Evolutionary conservation across 2,888 invertebrate genomes (phyloP).

Genomic region (Odiellus spinosus): DNA sequence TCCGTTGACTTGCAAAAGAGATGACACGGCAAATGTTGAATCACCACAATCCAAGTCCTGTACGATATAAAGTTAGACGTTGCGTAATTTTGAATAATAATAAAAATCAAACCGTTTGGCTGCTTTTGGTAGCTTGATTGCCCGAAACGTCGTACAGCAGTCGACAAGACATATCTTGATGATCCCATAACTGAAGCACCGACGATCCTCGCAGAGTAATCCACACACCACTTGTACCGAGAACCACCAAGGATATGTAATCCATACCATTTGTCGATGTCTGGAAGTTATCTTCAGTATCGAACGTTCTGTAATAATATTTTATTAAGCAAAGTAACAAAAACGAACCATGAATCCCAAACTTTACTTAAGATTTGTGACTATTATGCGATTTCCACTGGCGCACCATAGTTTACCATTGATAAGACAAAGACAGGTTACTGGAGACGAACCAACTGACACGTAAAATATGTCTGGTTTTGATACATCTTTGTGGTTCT

Average conservation of each 20-base stretch:
- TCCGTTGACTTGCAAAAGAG: slow-evolving; percentile 29
- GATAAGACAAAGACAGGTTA: slow-evolving; percentile 30
- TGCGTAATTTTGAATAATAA: too few relatives aligned
- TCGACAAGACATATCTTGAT: slow-evolving; percentile 30
- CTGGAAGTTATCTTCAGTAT: slow-evolving; percentile 31
- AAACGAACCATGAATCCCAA: background rate
- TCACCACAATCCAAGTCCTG: too few relatives aligned
- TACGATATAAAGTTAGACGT: too few relatives aligned
- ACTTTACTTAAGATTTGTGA: slow-evolving; percentile 32
- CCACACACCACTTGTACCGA: slow-evolving; percentile 33
- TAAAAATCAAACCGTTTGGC: background rate
- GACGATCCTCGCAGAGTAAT: slow-evolving; percentile 35
- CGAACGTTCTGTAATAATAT: slow-evolving; percentile 28
- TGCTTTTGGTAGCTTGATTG: background rate
- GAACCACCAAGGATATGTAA: slow-evolving; percentile 30
- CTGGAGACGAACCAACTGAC: slow-evolving; percentile 34
- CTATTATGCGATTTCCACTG: slow-evolving; percentile 34
- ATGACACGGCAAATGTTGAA: background rate
- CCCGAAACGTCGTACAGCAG: slow-evolving; percentile 33
- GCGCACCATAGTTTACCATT: slow-evolving; percentile 34
- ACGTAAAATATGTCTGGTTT: slow-evolving; percentile 30
- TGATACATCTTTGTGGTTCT: slow-evolving; percentile 10
- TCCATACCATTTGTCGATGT: slow-evolving; percentile 36
- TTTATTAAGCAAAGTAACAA: background rate
- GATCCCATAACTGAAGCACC: slow-evolving; percentile 37